Evolutionary conservation across 2,113 vertebrate genomes (phyloP).

Genomic region (Lophochroa leadbeateri): DNA sequence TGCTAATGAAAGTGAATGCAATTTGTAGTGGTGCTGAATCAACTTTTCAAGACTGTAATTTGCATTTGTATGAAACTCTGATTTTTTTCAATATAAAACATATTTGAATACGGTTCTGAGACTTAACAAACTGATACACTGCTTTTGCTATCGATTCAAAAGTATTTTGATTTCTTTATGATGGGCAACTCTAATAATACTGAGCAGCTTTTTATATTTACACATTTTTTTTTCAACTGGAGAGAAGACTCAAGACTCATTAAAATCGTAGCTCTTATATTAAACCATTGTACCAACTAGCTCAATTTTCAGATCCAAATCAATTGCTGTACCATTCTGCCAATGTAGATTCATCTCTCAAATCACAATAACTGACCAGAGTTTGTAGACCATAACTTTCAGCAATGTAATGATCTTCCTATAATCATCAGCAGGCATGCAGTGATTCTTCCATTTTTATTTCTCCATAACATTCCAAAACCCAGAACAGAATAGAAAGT

Average conservation of each 20-base stretch:
- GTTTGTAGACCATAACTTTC: neutral
- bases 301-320: neutral
- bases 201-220: neutral
- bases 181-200: neutral
- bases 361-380: neutral
- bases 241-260: neutral
- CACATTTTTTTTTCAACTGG: neutral
- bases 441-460: neutral
- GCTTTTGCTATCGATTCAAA: neutral
- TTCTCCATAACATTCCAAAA: neutral
- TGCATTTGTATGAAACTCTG: neutral
- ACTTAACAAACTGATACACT: constrained; percentile 19
- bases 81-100: neutral
- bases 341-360: neutral
- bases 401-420: neutral
- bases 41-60: constrained; percentile 30
- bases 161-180: neutral
- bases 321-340: neutral
- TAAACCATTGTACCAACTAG: neutral
- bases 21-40: constrained; percentile 19
- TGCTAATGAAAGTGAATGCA: constrained; percentile 11
- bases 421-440: neutral
- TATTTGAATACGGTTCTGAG: neutral
- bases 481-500: neutral
- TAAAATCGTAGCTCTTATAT: neutral